These are phyloP conservation scores for Bujurquina vittata DNA, from an alignment of 2,113 vertebrate genomes.

Conservation along the genomic window DNA sequence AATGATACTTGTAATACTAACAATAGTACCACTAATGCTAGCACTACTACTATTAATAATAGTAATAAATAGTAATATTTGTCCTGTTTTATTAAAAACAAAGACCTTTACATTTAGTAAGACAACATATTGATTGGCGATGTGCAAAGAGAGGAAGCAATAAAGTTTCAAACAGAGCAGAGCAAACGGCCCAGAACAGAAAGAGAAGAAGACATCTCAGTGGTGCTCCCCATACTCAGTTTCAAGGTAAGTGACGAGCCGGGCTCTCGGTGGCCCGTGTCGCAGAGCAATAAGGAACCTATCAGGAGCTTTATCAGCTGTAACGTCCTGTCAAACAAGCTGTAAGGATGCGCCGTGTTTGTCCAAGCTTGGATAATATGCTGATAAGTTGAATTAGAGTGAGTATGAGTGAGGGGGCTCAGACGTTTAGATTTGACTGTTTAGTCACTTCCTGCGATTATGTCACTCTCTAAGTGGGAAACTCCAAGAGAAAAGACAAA, in stretches of 20 bases:
- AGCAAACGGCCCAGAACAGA: not conserved
- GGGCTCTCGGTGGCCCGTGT: not conserved
- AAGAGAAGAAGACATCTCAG: no score
- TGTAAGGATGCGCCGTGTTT: not conserved
- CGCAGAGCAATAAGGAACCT: not conserved
- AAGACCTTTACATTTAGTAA: no score
- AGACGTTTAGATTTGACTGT: not conserved
- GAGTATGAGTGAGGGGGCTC: not conserved
- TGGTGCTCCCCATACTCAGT: no score
- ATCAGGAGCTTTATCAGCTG: not conserved
- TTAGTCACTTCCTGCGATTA: conserved; percentile 23
- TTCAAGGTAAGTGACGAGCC: no score
- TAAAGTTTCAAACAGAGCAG: not conserved
- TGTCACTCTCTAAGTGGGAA: not conserved
- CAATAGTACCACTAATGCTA: not conserved
- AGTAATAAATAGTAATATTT: not conserved
- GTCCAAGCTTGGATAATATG: not conserved
- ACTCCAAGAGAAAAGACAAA: not conserved
- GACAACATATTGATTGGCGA: no score
- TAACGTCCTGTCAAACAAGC: fast-evolving
- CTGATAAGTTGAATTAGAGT: not conserved
- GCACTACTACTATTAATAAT: no score
- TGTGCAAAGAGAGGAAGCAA: no score
- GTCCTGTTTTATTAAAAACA: no score
- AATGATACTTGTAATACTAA: not conserved